Evolutionary conservation across 2,113 vertebrate species (phyloP).

Genomic region (Hassar affinis): DNA sequence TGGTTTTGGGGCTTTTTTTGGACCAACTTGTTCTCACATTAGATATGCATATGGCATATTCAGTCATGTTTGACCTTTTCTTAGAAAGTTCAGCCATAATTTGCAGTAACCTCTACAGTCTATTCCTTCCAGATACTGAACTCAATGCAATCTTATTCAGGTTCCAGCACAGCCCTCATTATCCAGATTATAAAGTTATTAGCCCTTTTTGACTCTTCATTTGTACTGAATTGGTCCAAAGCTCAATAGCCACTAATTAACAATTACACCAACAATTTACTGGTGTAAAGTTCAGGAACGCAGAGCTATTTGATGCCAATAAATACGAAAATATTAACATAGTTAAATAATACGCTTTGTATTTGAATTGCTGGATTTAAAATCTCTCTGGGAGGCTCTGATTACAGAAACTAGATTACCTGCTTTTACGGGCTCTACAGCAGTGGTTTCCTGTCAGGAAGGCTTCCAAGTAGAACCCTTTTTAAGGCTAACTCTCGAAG

Average conservation of each 20-base stretch:
- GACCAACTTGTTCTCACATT: neutral
- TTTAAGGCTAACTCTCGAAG: neutral
- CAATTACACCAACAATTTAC: neutral
- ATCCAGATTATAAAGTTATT: neutral
- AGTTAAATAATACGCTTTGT: neutral
- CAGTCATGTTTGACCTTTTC: conserved; percentile 16
- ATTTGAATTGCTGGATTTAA: neutral
- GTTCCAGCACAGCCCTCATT: neutral
- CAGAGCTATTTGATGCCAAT: neutral
- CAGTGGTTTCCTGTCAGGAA: neutral
- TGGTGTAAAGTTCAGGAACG: neutral
- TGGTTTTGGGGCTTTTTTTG: neutral
- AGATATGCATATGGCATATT: neutral
- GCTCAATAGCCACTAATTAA: neutral
- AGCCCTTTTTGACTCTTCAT: neutral
- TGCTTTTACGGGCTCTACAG: neutral
- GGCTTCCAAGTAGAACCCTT: neutral
- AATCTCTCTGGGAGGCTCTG: neutral
- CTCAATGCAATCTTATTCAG: neutral
- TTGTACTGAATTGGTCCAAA: neutral
- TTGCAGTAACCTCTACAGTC: neutral
- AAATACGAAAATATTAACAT: neutral
- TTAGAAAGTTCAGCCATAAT: neutral
- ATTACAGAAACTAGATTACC: neutral
- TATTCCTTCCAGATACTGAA: neutral